phyloP scores from a whole-genome alignment of 1,140 invertebrate species.

The Bombus terrestris region DNA sequence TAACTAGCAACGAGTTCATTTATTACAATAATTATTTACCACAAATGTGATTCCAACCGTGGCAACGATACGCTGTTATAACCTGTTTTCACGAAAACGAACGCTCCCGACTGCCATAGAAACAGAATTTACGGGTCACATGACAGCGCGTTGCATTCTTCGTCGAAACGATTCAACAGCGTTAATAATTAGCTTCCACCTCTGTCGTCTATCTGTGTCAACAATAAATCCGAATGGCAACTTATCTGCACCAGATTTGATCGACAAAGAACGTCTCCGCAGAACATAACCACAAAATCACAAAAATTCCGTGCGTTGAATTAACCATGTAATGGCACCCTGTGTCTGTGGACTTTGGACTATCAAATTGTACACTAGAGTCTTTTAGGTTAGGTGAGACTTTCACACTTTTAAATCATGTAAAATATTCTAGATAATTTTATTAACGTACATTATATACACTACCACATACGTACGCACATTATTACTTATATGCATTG shows the following conservation, averaged over 20 bases:
- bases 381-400: not conserved
- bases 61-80: not conserved
- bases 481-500: too few species aligned
- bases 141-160: slow-evolving; percentile 18
- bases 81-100: slow-evolving; percentile 4
- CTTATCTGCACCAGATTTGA: not conserved
- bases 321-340: not conserved
- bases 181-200: slow-evolving; percentile 17
- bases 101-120: not conserved
- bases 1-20: not conserved
- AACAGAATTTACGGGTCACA: slow-evolving; percentile 24
- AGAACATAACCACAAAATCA: not conserved
- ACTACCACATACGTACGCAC: too few species aligned
- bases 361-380: not conserved
- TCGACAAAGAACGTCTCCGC: too few species aligned
- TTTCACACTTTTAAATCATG: too few species aligned
- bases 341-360: not conserved
- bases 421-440: too few species aligned
- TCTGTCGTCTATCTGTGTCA: not conserved
- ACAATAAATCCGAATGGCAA: not conserved
- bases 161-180: slow-evolving; percentile 3
- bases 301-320: not conserved
- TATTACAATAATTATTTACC: slow-evolving; percentile 4
- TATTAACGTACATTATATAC: too few species aligned
- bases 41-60: not conserved